These are phyloP conservation scores for Pherbina coryleti DNA, from an alignment of 2,888 invertebrate genomes.

Conservation along the genomic window DNA sequence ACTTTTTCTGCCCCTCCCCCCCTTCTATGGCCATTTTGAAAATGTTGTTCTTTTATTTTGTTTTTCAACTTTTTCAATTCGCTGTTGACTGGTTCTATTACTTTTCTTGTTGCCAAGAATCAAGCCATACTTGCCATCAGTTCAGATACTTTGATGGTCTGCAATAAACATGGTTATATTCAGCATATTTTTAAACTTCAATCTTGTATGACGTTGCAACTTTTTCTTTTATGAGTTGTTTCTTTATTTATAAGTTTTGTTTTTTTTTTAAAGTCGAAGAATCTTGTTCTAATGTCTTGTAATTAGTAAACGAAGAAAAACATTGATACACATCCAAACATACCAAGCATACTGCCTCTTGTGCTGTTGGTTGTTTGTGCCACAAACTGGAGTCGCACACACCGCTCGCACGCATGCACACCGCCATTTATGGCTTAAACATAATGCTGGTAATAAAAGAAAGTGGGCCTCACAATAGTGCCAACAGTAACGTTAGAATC, in stretches of 20 bases:
- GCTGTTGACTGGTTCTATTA: constrained; percentile 2
- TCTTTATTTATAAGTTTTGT: background rate
- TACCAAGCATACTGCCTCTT: background rate
- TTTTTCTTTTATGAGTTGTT: background rate
- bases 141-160: background rate
- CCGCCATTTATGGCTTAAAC: background rate
- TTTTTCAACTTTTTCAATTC: background rate
- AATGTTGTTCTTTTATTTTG: constrained; percentile 13
- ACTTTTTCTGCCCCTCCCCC: background rate
- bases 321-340: background rate
- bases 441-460: constrained; percentile 10
- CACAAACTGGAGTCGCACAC: background rate
- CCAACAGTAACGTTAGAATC: background rate
- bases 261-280: background rate
- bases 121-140: background rate
- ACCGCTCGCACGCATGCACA: background rate
- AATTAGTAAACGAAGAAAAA: constrained; percentile 16
- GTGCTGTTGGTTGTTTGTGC: too few species aligned
- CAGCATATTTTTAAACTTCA: too few species aligned
- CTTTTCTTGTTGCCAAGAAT: constrained; percentile 12
- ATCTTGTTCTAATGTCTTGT: constrained; percentile 22
- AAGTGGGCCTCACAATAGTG: constrained; percentile 11
- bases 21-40: constrained; percentile 1
- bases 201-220: background rate
- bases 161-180: background rate